Conservation (phyloP, 2,797 vertebrate species). For the Macropus fuliginosus region DNA sequence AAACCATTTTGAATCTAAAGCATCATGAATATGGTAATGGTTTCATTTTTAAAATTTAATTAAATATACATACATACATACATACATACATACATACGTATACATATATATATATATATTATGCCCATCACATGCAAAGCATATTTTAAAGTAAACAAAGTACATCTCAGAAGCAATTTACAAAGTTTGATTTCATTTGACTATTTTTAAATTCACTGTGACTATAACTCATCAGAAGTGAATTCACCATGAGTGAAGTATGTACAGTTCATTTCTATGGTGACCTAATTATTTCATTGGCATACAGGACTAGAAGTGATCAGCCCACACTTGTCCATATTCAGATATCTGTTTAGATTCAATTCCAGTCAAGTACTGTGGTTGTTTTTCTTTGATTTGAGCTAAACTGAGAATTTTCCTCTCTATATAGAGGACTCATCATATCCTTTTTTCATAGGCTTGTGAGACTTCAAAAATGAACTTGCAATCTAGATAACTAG, state of each 20-base stretch:
- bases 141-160: background rate
- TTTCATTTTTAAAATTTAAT: background rate
- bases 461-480: background rate
- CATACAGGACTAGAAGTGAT: background rate
- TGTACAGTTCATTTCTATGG: background rate
- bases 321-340: background rate
- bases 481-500: background rate
- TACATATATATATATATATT: background rate
- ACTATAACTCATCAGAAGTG: background rate
- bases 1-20: constrained; percentile 31
- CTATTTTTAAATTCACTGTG: background rate
- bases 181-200: background rate
- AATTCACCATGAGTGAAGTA: background rate
- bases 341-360: background rate
- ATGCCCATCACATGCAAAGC: background rate
- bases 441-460: background rate
- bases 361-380: background rate
- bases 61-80: background rate
- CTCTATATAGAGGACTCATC: background rate
- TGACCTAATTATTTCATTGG: background rate
- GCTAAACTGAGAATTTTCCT: background rate
- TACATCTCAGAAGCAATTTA: background rate
- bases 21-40: background rate
- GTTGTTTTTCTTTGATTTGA: background rate
- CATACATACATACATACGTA: too few species aligned